Evolutionary conservation across 2,113 vertebrate genomes (phyloP).

Genomic region (Silurus asotus): DNA sequence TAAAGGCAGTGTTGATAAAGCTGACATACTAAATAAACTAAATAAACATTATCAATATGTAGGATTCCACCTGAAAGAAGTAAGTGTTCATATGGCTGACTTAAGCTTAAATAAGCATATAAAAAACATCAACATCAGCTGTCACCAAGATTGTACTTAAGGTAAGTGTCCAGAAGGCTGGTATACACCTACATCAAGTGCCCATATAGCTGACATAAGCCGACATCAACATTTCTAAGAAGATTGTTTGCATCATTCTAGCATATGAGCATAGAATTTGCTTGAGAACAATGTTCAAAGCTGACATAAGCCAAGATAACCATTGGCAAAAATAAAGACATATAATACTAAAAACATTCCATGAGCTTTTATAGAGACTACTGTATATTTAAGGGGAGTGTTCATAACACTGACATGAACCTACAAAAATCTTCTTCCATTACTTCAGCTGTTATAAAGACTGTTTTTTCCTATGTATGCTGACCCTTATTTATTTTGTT

Average conservation of each 20-base stretch:
- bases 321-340: not conserved
- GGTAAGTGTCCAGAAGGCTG: not conserved
- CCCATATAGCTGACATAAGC: not conserved
- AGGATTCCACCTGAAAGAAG: too few relatives aligned
- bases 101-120: not conserved
- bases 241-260: too few relatives aligned
- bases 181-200: not conserved
- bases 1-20: too few relatives aligned
- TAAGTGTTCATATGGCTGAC: not conserved
- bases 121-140: not conserved
- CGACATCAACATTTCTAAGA: not conserved
- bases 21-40: too few relatives aligned
- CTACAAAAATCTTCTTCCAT: not conserved
- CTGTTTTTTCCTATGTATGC: not conserved
- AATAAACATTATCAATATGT: too few relatives aligned
- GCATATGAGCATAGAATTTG: not conserved
- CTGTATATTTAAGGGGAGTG: not conserved
- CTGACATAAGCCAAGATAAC: not conserved
- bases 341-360: not conserved
- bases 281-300: not conserved
- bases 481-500: not conserved
- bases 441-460: not conserved
- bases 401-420: not conserved
- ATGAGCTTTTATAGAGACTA: not conserved
- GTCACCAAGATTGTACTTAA: not conserved